These are phyloP conservation scores for Pyxicephalus adspersus DNA, from an alignment of 2,113 vertebrate genomes.

Conservation along the genomic window DNA sequence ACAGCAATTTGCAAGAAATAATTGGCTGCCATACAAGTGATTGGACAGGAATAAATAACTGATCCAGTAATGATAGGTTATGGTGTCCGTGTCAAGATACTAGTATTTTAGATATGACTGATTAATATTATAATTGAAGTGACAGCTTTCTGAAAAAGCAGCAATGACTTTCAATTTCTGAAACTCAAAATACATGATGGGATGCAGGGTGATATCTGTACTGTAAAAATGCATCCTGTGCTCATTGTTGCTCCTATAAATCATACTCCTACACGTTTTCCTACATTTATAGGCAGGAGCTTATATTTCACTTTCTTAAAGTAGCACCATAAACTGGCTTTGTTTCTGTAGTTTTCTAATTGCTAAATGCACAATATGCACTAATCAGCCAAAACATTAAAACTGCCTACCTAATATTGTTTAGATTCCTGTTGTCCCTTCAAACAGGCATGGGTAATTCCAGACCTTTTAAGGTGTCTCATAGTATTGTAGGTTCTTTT, in stretches of 20 bases:
- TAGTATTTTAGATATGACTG: constrained; percentile 54
- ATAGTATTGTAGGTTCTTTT: too few relatives aligned
- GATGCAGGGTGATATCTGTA: background rate
- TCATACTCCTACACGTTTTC: background rate
- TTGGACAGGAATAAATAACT: constrained; percentile 58
- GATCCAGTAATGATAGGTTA: constrained; percentile 59
- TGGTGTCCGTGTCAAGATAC: constrained; percentile 50
- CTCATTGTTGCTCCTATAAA: background rate
- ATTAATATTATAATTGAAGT: constrained; percentile 57
- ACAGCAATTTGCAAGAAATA: constrained; percentile 56
- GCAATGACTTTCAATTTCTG: constrained; percentile 44
- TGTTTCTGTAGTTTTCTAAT: too few relatives aligned
- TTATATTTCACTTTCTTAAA: background rate
- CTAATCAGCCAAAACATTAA: too few relatives aligned
- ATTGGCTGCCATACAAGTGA: constrained; percentile 57
- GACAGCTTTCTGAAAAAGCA: constrained; percentile 42
- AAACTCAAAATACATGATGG: constrained; percentile 28
- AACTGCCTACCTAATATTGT: too few relatives aligned
- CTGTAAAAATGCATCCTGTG: constrained; percentile 28
- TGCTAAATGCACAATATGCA: too few relatives aligned
- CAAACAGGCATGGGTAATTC: too few relatives aligned
- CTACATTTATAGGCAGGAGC: background rate
- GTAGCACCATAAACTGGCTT: background rate
- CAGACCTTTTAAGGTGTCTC: too few relatives aligned
- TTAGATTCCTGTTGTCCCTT: too few relatives aligned